Base-by-base conservation (phyloP, 2,888 invertebrate species). In the Chalcosyrphus nemorum region DNA sequence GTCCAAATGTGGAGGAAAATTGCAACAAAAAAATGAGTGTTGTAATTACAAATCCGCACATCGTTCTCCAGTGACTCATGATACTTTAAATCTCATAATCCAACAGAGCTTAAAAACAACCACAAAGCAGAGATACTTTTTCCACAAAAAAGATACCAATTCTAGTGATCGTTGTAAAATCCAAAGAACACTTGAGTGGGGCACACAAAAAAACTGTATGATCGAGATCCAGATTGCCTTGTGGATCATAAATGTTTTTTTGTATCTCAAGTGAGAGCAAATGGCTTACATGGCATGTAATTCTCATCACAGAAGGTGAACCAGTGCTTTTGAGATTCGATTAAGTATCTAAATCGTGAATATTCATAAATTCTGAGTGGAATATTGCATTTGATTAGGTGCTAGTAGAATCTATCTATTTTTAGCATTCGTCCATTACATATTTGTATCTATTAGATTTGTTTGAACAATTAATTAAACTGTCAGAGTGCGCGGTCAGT, bases 141-240 rank as follows among this genome's bases (percentile, higher is more conserved):
- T 27, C 9, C 27, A 5, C 27, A 27, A 45, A n/a, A 45, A 61
- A 29, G 32, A 45, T 27, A 43, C 21, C 5, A 43, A 27, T 17
- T 54, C 56, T 43, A 66, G 52, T 52, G 43, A 19, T 17, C 27
- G 54, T 32, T 32, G 32, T 43, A 43, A 43, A 54, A 43, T 19
- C 27, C 21, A 59, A 17, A 47, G 29, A 24, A 54, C 52, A 52
- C 50, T 71, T 41, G 41, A 72, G 59, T 50, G 50, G 50, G n/a
- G n/a, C n/a, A n/a, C n/a, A n/a, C n/a, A n/a, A n/a, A n/a, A n/a
- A 52, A 61, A 61, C 38, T 6, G 11, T 7, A 32, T 29, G 54
- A 63, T 72, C 72, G 35, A 63, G 72, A 61, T 72, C 72, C 52
- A 72, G 72, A 72, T 63, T 72, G 63, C 35, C 32, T 72, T 45